These are phyloP conservation scores for Bellardia bayeri DNA, from an alignment of 2,888 invertebrate genomes.

Conservation along the genomic window DNA sequence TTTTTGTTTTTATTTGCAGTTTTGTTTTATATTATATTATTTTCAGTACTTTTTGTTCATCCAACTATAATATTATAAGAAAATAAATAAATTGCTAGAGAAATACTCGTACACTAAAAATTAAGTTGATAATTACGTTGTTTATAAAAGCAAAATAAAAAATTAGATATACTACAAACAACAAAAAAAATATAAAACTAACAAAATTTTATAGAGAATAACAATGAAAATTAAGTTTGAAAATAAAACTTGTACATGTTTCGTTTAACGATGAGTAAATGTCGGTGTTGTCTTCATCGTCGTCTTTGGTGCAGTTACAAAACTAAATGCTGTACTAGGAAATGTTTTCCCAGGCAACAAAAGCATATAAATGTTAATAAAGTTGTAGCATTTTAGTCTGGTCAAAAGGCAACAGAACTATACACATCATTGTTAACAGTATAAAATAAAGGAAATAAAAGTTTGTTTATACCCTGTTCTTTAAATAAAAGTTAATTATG, in stretches of 20 bases:
- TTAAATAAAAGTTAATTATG: too few relatives aligned
- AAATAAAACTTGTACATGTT: conserved; percentile 55
- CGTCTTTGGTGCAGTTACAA: not conserved
- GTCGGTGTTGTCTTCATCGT: too few relatives aligned
- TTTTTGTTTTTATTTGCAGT: not conserved
- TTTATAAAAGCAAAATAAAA: not conserved
- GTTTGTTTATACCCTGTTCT: too few relatives aligned
- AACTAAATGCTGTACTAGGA: not conserved
- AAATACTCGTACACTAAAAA: conserved; percentile 21
- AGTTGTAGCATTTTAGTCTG: not conserved
- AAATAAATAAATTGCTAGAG: conserved; percentile 26
- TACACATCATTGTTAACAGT: not conserved
- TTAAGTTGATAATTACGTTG: conserved; percentile 43
- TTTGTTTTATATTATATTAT: not conserved
- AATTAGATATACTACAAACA: not conserved
- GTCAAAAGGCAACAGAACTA: not conserved
- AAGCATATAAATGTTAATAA: not conserved
- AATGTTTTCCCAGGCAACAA: not conserved
- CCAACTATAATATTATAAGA: not conserved
- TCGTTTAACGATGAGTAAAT: conserved; percentile 46
- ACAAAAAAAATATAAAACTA: not conserved
- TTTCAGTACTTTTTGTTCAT: not conserved
- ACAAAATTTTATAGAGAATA: conserved; percentile 11
- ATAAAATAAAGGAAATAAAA: not conserved
- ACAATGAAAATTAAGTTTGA: conserved; percentile 48